Evolutionary conservation across 1,140 invertebrate genomes (phyloP).

Genomic region (Papilio machaon): DNA sequence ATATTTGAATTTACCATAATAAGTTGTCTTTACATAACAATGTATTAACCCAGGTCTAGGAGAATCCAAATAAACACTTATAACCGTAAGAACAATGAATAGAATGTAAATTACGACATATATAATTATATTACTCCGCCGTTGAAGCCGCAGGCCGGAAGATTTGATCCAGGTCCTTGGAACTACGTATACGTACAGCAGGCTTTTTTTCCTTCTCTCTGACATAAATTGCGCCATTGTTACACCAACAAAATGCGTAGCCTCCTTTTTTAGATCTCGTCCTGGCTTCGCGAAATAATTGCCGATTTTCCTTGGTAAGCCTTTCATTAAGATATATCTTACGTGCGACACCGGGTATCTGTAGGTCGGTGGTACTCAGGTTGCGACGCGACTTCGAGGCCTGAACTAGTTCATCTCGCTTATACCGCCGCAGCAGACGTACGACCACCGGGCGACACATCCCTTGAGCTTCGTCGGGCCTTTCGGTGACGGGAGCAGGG

Average conservation of each 20-base stretch:
- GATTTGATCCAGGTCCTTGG: constrained; percentile 32
- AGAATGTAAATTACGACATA: not conserved
- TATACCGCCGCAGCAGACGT: too few relatives aligned
- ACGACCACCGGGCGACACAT: too few relatives aligned
- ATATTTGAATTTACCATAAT: too few relatives aligned
- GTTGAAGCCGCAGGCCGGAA: not conserved
- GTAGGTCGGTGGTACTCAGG: not conserved
- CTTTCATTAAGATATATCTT: constrained; percentile 43
- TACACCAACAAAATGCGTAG: constrained; percentile 43
- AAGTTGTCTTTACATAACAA: too few relatives aligned
- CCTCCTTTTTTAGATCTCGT: constrained; percentile 29
- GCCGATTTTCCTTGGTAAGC: constrained; percentile 42
- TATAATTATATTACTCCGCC: not conserved
- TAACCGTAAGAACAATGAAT: not conserved
- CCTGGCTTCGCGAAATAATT: constrained; percentile 45
- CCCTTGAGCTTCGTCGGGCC: not conserved
- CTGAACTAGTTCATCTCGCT: not conserved
- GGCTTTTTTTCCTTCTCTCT: constrained; percentile 42
- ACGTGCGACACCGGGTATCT: not conserved
- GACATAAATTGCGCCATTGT: constrained; percentile 37
- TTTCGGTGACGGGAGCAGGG: not conserved
- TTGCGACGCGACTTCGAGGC: constrained; percentile 12
- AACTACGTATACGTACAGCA: constrained; percentile 28
- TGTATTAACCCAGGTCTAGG: too few relatives aligned
- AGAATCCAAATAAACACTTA: not conserved